These are phyloP conservation scores for Drosophila lacicola DNA, from an alignment of 2,888 invertebrate genomes.

Conservation along the genomic window DNA sequence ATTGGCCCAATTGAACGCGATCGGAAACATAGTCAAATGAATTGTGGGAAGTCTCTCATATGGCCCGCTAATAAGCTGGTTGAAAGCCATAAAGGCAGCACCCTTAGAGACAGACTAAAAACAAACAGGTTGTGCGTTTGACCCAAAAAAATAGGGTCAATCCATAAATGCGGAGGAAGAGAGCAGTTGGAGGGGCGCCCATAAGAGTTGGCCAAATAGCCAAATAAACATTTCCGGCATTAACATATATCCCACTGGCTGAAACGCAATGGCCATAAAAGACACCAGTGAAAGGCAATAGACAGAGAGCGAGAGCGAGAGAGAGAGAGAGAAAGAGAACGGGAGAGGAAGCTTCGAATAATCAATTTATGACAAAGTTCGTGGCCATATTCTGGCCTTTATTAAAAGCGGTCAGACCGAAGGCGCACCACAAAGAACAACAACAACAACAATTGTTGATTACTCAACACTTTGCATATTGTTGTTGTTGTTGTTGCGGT, in stretches of 20 bases:
- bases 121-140: slow-evolving; percentile 25
- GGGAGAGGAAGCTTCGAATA: slow-evolving; percentile 9
- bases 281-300: slow-evolving; percentile 20
- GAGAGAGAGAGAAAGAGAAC: background rate
- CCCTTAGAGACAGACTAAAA: slow-evolving; percentile 3
- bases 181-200: background rate
- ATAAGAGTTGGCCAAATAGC: slow-evolving; percentile 43
- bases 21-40: slow-evolving; percentile 25
- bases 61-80: background rate
- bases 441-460: slow-evolving; percentile 5
- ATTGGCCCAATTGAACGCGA: slow-evolving; percentile 34
- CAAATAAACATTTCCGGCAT: slow-evolving; percentile 66
- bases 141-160: slow-evolving; percentile 30
- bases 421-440: slow-evolving; percentile 2
- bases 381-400: slow-evolving; percentile 19
- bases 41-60: background rate
- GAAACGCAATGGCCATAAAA: slow-evolving; percentile 27
- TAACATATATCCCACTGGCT: slow-evolving; percentile 30
- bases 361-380: slow-evolving; percentile 43
- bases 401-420: slow-evolving; percentile 2
- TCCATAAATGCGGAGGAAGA: slow-evolving; percentile 2
- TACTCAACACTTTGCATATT: slow-evolving; percentile 32
- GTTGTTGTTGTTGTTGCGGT: slow-evolving; percentile 1
- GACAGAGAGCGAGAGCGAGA: slow-evolving; percentile 5
- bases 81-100: background rate